These are phyloP conservation scores for Oscheius myriophilus DNA, from an alignment of 2,888 invertebrate genomes.

Conservation along the genomic window DNA sequence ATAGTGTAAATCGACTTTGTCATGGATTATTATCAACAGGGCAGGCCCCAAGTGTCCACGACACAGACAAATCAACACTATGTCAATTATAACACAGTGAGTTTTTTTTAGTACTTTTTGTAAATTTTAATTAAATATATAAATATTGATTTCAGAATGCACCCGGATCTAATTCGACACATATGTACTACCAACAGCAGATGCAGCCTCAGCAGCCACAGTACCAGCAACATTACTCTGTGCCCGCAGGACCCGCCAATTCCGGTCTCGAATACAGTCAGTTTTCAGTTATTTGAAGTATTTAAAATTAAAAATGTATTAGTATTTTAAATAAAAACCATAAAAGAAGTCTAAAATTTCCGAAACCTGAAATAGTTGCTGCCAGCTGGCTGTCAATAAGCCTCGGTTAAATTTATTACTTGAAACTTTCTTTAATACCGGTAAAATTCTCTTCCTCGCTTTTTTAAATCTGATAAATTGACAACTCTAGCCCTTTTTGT, in stretches of 20 bases:
- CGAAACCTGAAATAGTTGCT: too few relatives aligned
- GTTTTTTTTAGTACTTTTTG: constrained; percentile 2
- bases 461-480: too few relatives aligned
- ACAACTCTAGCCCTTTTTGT: too few relatives aligned
- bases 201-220: constrained; percentile 20
- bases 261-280: constrained; percentile 18
- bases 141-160: not conserved
- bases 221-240: constrained; percentile 19
- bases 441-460: too few relatives aligned
- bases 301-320: too few relatives aligned
- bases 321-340: too few relatives aligned
- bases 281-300: not conserved
- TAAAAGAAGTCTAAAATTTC: too few relatives aligned
- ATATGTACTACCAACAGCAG: constrained; percentile 26
- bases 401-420: too few relatives aligned
- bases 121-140: not conserved
- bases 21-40: constrained; percentile 28
- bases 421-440: too few relatives aligned
- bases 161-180: constrained; percentile 9
- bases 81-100: constrained; percentile 11
- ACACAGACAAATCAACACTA: constrained; percentile 25
- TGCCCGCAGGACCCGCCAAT: constrained; percentile 14
- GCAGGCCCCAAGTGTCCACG: constrained; percentile 21
- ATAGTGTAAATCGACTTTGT: not conserved
- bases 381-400: too few relatives aligned